These are phyloP conservation scores for Sebastolobus alascanus DNA, from an alignment of 2,797 vertebrate genomes.

Conservation along the genomic window DNA sequence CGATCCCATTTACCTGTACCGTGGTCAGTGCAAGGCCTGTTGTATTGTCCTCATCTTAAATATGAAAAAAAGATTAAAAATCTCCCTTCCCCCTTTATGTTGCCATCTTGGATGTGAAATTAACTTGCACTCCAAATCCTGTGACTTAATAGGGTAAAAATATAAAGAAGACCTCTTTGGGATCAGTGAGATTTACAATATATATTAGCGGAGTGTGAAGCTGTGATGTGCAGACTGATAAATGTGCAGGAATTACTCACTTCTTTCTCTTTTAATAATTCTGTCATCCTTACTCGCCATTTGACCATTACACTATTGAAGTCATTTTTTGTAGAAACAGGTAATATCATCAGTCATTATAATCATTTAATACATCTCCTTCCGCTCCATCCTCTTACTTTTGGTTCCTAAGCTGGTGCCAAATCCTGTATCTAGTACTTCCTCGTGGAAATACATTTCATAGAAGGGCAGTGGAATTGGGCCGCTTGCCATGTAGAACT, in stretches of 20 bases:
- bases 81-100: constrained; percentile 60
- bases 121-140: constrained; percentile 70
- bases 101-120: constrained; percentile 77
- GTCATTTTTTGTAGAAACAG: constrained; percentile 80
- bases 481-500: constrained; percentile 71
- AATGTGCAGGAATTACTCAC: constrained; percentile 83
- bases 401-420: constrained; percentile 65
- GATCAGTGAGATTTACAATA: constrained; percentile 77
- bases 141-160: constrained; percentile 78
- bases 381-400: constrained; percentile 56
- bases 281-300: constrained; percentile 80
- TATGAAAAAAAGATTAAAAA: constrained; percentile 64
- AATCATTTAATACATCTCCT: constrained; percentile 88
- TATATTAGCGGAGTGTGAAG: constrained; percentile 77
- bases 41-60: constrained; percentile 74
- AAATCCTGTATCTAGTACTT: constrained; percentile 66
- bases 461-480: constrained; percentile 52
- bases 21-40: constrained; percentile 79
- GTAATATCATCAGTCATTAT: constrained; percentile 85
- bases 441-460: constrained; percentile 71
- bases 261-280: constrained; percentile 87
- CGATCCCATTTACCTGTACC: constrained; percentile 88
- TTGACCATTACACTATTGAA: constrained; percentile 83
- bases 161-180: constrained; percentile 62
- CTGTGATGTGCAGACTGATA: constrained; percentile 83